These are phyloP conservation scores for Stegodyphus dumicola DNA, from an alignment of 1,140 invertebrate species.

Conservation along the genomic window DNA sequence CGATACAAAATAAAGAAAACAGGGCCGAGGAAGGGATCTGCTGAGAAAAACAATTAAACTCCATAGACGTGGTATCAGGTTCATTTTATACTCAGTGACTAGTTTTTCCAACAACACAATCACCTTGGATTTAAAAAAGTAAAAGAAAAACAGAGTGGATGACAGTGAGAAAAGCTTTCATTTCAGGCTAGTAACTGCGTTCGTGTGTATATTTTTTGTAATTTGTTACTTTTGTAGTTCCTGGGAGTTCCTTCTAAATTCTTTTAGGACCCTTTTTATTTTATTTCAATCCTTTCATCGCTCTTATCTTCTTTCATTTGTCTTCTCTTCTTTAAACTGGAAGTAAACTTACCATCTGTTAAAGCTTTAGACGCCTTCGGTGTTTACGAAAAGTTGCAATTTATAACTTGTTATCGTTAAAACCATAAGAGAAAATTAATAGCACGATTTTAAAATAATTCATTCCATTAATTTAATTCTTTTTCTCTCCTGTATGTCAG, in stretches of 20 bases:
- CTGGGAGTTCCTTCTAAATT: background rate
- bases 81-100: slow-evolving; percentile 55
- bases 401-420: no score
- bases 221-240: background rate
- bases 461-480: no score
- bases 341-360: slow-evolving; percentile 27
- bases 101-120: slow-evolving; percentile 49
- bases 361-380: background rate
- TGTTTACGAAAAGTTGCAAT: no score
- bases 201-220: background rate
- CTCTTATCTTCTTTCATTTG: slow-evolving; percentile 36
- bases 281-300: slow-evolving; percentile 13
- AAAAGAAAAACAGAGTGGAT: background rate
- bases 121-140: slow-evolving; percentile 30
- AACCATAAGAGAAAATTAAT: no score
- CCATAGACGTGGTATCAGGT: slow-evolving; percentile 38
- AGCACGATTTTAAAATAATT: no score
- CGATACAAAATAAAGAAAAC: slow-evolving; percentile 10
- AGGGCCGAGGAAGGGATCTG: background rate
- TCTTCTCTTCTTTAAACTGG: slow-evolving; percentile 8
- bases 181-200: slow-evolving; percentile 16
- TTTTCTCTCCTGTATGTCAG: no score
- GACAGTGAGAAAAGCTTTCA: slow-evolving; percentile 20
- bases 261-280: slow-evolving; percentile 11
- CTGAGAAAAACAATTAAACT: slow-evolving; percentile 54